Evolutionary conservation across 2,888 invertebrate species (phyloP), one percentile per base, ranked within the genome.

Genomic region (Amorpha juglandis): DNA sequence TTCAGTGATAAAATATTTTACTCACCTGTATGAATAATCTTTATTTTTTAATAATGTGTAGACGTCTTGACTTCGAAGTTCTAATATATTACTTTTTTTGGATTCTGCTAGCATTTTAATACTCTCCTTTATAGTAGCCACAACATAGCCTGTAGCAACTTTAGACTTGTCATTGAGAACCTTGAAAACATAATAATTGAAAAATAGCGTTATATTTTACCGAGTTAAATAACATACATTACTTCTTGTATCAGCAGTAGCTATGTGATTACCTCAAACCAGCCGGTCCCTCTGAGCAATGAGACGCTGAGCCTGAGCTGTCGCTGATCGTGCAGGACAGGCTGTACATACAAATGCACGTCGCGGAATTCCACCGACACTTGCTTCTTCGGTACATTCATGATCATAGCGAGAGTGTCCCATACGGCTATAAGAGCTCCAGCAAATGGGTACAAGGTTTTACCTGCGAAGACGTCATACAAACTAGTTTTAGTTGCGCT

Each of bases 391-490:
- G 94, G 82, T 7, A 93, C 87, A 0, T 94, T 94, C 64, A 73
- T 12, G 77, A 94, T 89, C 78, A 95, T 90, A 0, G 95, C 95
- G 12, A 96, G 80, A 0, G 95, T 95, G 77, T 96, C 95, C 97
- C 97, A 97, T 0, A 95, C 95, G 9, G 95, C 84, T 27, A 91
- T 84, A 71, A 98, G 86, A 74, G 96, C 96, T 38, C 95, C 96
- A 0, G 97, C 96, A 11, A 97, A 97, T 2, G 98, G 98, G 69
- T 96, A 95, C 6, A 96, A 80, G 63, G 94, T 95, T 66, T 96
- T 92, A 0, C 95, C 96, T 92, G 70, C 4, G 74, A 68, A 62
- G 62, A 68, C 33, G 42, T 51, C 45, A 63, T n/a, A 14, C 35
- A 14, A 21, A 6, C 12, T 27, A 33, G n/a, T 50, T 16, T 33